Conservation (phyloP, 2,113 vertebrate species). For the Plestiodon gilberti region DNA sequence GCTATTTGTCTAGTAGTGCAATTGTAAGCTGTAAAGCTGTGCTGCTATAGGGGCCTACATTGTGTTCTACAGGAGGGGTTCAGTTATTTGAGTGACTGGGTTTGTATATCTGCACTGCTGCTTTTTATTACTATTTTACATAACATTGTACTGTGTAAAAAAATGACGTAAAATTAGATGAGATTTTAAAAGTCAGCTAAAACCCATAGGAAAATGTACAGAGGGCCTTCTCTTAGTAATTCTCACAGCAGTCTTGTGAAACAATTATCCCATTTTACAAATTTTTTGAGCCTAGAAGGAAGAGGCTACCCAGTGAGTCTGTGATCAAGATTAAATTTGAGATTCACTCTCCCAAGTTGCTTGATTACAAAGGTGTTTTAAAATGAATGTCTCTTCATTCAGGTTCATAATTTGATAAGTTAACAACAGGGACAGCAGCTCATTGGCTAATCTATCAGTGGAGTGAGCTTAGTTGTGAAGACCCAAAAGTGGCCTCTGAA, state of each 20-base stretch:
- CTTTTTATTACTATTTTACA: too few relatives aligned
- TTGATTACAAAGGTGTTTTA: not conserved
- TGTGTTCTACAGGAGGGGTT: too few relatives aligned
- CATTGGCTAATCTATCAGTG: conserved; percentile 8
- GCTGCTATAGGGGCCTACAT: too few relatives aligned
- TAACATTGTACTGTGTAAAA: too few relatives aligned
- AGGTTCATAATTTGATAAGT: not conserved
- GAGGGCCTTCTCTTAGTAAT: not conserved
- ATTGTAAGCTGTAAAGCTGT: too few relatives aligned
- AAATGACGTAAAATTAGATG: too few relatives aligned
- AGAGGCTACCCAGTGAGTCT: not conserved
- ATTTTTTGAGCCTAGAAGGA: not conserved
- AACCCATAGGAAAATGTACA: too few relatives aligned
- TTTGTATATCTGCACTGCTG: too few relatives aligned
- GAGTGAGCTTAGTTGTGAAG: not conserved
- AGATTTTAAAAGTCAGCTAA: too few relatives aligned
- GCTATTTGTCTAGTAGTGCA: too few relatives aligned
- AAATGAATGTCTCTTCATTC: not conserved
- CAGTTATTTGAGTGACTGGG: too few relatives aligned
- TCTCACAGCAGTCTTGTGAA: not conserved
- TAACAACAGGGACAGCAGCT: not conserved
- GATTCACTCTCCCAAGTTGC: not conserved
- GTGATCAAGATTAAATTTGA: not conserved
- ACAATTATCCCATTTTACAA: not conserved
- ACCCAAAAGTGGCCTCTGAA: conserved; percentile 12